Evolutionary conservation across 2,113 vertebrate species (phyloP).

Genomic region (Rhabdornis inornatus): DNA sequence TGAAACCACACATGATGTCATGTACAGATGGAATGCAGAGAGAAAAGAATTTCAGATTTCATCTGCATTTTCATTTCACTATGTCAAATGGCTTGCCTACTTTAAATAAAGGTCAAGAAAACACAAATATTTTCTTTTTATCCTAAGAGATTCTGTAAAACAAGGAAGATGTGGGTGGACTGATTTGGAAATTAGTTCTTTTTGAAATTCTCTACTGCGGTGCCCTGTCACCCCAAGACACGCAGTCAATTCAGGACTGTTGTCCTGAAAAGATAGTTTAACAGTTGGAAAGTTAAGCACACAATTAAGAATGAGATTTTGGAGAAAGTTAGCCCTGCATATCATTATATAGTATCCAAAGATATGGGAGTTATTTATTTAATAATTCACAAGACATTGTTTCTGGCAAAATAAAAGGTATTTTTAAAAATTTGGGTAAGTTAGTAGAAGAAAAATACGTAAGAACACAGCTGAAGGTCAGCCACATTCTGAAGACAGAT

Average conservation of each 20-base stretch:
- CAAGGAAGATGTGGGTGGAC: not conserved
- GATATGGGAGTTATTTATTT: not conserved
- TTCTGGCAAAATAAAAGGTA: not conserved
- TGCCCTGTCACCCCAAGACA: no score
- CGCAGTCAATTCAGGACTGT: not conserved
- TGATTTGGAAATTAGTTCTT: not conserved
- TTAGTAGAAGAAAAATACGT: not conserved
- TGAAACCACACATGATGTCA: not conserved
- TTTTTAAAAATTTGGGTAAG: not conserved
- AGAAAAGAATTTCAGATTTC: constrained; percentile 18
- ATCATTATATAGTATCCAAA: not conserved
- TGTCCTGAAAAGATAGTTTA: not conserved
- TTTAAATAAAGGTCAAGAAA: constrained; percentile 47
- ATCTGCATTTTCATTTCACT: constrained; percentile 9
- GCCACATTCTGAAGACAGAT: not conserved
- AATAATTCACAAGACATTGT: not conserved
- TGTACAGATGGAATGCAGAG: not conserved
- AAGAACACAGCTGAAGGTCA: not conserved
- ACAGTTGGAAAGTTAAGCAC: not conserved
- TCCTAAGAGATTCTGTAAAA: not conserved
- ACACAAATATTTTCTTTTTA: not conserved
- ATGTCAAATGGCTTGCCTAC: not conserved
- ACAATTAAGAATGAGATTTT: not conserved
- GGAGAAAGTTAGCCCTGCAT: not conserved
- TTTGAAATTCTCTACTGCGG: not conserved